Evolutionary conservation across 2,888 invertebrate species (phyloP).

Genomic region (Adineta ricciae): DNA sequence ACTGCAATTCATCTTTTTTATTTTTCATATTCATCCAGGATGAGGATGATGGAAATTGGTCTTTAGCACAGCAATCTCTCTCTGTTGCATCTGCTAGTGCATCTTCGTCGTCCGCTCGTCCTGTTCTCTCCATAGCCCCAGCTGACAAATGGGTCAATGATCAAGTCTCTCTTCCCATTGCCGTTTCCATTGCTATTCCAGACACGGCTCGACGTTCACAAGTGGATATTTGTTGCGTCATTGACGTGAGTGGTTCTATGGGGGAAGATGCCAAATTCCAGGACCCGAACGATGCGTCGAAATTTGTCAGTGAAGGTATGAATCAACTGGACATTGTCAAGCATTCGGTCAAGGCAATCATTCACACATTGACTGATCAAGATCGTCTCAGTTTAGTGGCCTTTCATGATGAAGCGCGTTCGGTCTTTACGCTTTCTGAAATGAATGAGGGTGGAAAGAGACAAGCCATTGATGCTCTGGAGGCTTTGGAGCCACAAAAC

Average conservation of each 20-base stretch:
- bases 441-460: conserved; percentile 7
- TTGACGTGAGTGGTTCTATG: background rate
- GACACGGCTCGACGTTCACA: background rate
- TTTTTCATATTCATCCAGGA: background rate
- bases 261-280: conserved; percentile 7
- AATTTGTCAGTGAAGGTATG: background rate
- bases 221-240: conserved; percentile 3
- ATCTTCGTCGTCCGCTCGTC: background rate
- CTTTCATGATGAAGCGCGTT: background rate
- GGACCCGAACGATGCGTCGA: background rate
- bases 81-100: background rate
- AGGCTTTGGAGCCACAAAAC: conserved; percentile 7
- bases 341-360: conserved; percentile 3
- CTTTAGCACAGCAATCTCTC: background rate
- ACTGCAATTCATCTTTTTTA: background rate
- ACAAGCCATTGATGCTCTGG: background rate
- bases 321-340: conserved; percentile 2
- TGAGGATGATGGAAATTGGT: background rate
- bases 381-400: conserved; percentile 2
- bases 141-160: background rate
- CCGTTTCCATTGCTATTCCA: conserved; percentile 3
- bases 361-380: conserved; percentile 7
- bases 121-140: background rate
- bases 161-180: background rate
- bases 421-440: conserved; percentile 3